phyloP scores from a whole-genome alignment of 2,113 vertebrate genomes.

The Scatophagus argus region DNA sequence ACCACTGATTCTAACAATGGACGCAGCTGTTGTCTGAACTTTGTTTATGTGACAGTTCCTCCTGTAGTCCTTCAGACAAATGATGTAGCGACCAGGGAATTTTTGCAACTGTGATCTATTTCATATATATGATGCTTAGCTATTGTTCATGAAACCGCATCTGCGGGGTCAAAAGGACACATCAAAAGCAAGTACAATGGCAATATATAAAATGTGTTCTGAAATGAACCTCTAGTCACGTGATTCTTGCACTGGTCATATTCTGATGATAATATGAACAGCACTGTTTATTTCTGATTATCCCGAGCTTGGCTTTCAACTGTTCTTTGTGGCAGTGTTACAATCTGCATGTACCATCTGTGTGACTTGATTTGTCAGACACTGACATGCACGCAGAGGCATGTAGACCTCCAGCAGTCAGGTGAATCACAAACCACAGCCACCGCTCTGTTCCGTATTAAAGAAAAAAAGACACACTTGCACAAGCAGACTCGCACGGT shows the following conservation, averaged over 20 bases:
- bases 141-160: conserved; percentile 55
- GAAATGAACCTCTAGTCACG: not conserved
- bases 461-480: conserved; percentile 11
- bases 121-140: conserved; percentile 21
- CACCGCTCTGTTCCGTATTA: not conserved
- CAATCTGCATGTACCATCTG: not conserved
- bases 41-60: conserved; percentile 8
- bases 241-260: not conserved
- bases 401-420: conserved; percentile 29
- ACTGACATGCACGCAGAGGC: conserved; percentile 9
- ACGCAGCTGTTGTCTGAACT: conserved; percentile 39
- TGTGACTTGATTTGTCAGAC: conserved; percentile 11
- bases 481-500: conserved; percentile 7
- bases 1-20: conserved; percentile 33
- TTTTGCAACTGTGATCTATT: conserved; percentile 36
- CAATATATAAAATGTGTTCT: not conserved
- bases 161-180: conserved; percentile 43
- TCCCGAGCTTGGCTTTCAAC: not conserved
- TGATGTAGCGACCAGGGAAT: conserved; percentile 10
- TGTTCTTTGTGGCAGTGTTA: not conserved
- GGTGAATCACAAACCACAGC: conserved; percentile 52
- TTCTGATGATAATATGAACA: not conserved
- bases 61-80: conserved; percentile 27
- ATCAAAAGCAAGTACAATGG: not conserved
- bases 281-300: not conserved